A percentile compares a stretch with the other conserved stretches of the same genome.
Conservation (phyloP, 2,888 invertebrate genomes). For the Allacma fusca region DNA sequence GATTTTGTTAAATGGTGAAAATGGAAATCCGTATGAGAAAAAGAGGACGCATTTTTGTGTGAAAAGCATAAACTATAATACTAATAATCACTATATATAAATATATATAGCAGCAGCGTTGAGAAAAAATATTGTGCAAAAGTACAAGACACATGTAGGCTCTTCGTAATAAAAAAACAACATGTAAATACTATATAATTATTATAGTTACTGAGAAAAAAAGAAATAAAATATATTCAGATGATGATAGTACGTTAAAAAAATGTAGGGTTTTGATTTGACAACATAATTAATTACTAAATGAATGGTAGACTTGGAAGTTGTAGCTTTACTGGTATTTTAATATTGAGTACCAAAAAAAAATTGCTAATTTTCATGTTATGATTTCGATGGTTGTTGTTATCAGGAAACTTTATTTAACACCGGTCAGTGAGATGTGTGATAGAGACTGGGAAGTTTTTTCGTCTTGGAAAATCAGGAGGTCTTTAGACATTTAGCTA, state of each 20-base stretch:
- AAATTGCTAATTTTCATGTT: background rate
- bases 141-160: conserved; percentile 24
- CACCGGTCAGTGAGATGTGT: conserved; percentile 18
- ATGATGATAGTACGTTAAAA: conserved; percentile 12
- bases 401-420: background rate
- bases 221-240: conserved; percentile 1
- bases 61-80: background rate
- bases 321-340: background rate
- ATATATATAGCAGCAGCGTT: conserved; percentile 1
- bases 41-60: conserved; percentile 6
- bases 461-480: background rate
- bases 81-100: background rate
- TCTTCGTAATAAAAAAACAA: background rate
- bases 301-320: too few relatives aligned
- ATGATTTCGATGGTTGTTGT: background rate
- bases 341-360: background rate
- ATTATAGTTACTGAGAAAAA: conserved; percentile 1
- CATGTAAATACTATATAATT: conserved; percentile 2
- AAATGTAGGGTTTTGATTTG: background rate
- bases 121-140: conserved; percentile 10
- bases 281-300: background rate
- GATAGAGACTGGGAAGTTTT: conserved; percentile 19
- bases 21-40: background rate
- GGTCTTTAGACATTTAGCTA: background rate
- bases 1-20: conserved; percentile 16